These are phyloP conservation scores for Eciton burchellii DNA, from an alignment of 1,140 invertebrate genomes.

Conservation along the genomic window DNA sequence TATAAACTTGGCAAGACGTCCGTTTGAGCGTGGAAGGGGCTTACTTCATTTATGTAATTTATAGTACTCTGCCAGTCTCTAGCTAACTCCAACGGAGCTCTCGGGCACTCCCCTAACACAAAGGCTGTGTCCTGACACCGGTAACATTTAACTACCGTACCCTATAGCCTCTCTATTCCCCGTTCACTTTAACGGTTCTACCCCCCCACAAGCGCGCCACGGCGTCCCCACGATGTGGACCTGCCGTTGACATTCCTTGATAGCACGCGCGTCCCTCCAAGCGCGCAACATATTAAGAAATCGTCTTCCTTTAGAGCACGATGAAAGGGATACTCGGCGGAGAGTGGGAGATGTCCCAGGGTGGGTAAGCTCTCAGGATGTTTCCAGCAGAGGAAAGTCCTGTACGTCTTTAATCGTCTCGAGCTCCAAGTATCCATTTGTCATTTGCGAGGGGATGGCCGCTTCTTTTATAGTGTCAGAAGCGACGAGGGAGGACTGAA, in stretches of 20 bases:
- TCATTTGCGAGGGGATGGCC: neutral
- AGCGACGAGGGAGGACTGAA: constrained; percentile 33
- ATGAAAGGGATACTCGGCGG: constrained; percentile 42
- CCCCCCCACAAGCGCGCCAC: neutral
- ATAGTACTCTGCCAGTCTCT: constrained; percentile 77
- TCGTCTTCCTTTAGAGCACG: constrained; percentile 44
- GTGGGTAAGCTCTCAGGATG: neutral
- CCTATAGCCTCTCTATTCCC: constrained; percentile 2
- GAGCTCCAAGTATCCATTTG: neutral
- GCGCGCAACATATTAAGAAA: constrained; percentile 43
- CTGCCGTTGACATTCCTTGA: constrained; percentile 57
- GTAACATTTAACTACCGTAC: constrained; percentile 81
- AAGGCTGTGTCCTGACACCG: constrained; percentile 75
- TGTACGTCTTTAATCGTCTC: constrained; percentile 24
- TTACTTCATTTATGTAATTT: constrained; percentile 83
- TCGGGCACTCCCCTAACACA: constrained; percentile 66
- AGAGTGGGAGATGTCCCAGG: neutral
- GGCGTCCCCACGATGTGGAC: constrained; percentile 1
- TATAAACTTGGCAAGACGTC: constrained; percentile 82
- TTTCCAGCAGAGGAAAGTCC: neutral
- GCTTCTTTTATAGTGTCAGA: constrained; percentile 43
- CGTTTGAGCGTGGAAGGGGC: constrained; percentile 72
- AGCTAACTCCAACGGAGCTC: constrained; percentile 68
- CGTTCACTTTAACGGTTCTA: constrained; percentile 52
- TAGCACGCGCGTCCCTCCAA: constrained; percentile 65